These are phyloP conservation scores for Ligdia adustata DNA, from an alignment of 2,888 invertebrate genomes.

Conservation along the genomic window DNA sequence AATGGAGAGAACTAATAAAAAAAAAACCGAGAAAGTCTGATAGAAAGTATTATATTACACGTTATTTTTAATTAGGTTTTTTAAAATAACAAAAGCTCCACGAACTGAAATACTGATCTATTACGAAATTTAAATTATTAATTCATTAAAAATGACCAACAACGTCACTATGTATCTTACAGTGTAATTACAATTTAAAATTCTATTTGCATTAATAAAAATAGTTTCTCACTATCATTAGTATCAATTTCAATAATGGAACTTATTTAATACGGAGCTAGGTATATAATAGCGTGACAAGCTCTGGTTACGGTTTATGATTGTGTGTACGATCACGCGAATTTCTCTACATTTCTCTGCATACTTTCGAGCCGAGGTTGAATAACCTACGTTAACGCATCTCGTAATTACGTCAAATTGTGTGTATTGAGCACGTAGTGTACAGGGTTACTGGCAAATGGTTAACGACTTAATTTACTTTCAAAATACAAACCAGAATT, in stretches of 20 bases:
- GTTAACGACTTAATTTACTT: no score
- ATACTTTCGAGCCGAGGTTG: constrained; percentile 71
- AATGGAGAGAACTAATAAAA: no score
- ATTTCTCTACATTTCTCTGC: constrained; percentile 76
- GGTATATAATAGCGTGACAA: constrained; percentile 30
- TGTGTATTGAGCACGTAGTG: constrained; percentile 34
- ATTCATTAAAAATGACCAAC: not conserved
- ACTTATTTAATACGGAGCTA: constrained; percentile 23
- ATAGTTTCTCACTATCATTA: constrained; percentile 12
- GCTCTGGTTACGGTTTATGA: constrained; percentile 53
- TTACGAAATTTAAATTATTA: not conserved
- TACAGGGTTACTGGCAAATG: no score
- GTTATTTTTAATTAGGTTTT: no score
- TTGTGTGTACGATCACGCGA: constrained; percentile 60
- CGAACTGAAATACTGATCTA: no score
- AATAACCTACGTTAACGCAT: constrained; percentile 65
- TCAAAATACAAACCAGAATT: no score
- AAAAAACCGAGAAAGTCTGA: no score
- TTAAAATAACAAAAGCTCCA: no score
- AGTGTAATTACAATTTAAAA: constrained; percentile 17
- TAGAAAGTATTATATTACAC: no score
- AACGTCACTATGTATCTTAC: not conserved
- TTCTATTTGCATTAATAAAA: constrained; percentile 23
- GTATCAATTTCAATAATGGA: constrained; percentile 12
- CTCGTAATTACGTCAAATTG: constrained; percentile 57